Base-by-base conservation (phyloP, 2,888 invertebrate species). In the Siphlonurus alternatus region DNA sequence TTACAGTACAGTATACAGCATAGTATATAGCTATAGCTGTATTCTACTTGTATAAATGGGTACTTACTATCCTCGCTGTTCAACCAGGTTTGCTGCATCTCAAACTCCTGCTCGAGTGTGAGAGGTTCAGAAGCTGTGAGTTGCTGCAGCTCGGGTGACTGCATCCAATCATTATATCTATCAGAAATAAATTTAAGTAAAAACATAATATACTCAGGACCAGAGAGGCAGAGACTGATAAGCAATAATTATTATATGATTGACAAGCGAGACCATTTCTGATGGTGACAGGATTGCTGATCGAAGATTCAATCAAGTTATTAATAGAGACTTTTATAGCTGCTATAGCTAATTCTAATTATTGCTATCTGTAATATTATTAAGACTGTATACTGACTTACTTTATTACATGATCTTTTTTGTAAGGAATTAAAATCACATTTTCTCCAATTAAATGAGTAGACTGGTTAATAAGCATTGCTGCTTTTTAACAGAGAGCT, bases 101-200 rank as follows among this genome's bases (percentile, higher is more conserved):
- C 79, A 78, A 88, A 95, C 78, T 98, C 98, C 74, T 95, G 84
- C 63, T 87, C 83, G 56, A 96, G 74, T 0, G 86, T 82, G 59
- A 98, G 77, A 1, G 89, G 87, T 73, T 95, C 92, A 0, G 97
- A 97, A 3, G 89, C 94, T 7, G 97, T 98, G 61, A 93, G 77
- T 68, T 82, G 77, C 72, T 87, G 89, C 20, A 97, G 78, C 73
- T 91, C 89, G 69, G 83, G 80, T 59, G 86, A 87, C 73, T 88
- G 81, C 97, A 97, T 97, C 97, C 97, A 98, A 67, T 81, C 75
- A 74, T 97, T 93, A 74, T 98, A 97, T 71, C 91, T 91, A 67
- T 62, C 73, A 72, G 66, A 66, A 60, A 60, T 67, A 65, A 38
- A 10, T 15, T 10, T 38, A 38, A 5, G 38, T 38, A 38, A 5